Evolutionary conservation across 2,113 vertebrate genomes (phyloP), one percentile per base, ranked within the genome.

Genomic region (Corapipo altera): DNA sequence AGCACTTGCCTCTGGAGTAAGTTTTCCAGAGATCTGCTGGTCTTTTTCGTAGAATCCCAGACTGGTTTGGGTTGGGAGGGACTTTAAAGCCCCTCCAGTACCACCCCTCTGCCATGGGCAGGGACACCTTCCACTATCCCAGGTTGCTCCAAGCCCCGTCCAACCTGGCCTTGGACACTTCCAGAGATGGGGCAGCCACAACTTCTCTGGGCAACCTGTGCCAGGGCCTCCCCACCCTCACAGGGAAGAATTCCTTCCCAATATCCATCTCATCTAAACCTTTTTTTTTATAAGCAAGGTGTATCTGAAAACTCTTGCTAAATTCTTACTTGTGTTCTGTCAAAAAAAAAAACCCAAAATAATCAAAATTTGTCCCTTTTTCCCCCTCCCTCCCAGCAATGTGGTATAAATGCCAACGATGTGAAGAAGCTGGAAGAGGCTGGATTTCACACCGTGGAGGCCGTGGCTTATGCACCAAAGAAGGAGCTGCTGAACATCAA

Each of bases 401-500:
- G 98, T 97, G 99, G 99, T 20, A 98, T 99, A 96, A 98, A 98
- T 95, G 98, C 98, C 54, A 99, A 99, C 37, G 99, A 99, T 89
- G 98, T 99, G 83, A 99, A 99, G 97, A 99, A 99, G 88, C 86
- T 99, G 88, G 99, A 99, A 96, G 99, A 99, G 41, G 99, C 99
- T 41, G 99, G 99, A 11, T 99, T 99, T 96, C 99, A 99, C 97
- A 99, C 99, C 0, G 99, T 99, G 16, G 99, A 99, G 96, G 98
- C 99, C 0, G 99, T 99, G 72, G 99, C 99, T n/a, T 99, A 99
- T 12, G 98, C 99, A 1, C 99, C 99, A 12, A 99, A 99, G 97
- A 99, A 99, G 89, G 99, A 99, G 93, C 97, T 99, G 48, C 98
- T 99, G 59, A 99, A 98, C 95, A 99, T 99, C 92, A 99, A 99